phyloP scores from a whole-genome alignment of 2,113 vertebrate species.

The Pitta sordida region DNA sequence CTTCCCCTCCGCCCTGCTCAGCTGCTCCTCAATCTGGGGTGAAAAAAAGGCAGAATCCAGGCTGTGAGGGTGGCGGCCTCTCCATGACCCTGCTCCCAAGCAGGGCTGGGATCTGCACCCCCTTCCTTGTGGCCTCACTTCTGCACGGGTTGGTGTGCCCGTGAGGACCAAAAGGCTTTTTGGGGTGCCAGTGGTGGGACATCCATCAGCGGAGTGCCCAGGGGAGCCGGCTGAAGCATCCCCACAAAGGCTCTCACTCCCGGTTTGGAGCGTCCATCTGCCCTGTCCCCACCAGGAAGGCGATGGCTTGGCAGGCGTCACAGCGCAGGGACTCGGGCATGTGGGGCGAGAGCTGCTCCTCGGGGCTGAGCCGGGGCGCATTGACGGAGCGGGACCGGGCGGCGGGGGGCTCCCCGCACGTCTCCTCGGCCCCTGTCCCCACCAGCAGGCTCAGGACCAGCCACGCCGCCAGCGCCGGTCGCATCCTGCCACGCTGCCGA shows the following conservation, averaged over 20 bases:
- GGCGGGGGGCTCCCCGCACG: not conserved
- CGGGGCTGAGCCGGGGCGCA: slow-evolving; percentile 55
- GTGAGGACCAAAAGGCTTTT: not conserved
- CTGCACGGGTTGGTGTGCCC: rapidly evolving
- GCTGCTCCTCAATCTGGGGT: slow-evolving; percentile 28
- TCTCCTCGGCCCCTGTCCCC: rapidly evolving
- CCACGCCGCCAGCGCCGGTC: not conserved
- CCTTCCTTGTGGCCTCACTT: rapidly evolving
- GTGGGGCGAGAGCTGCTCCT: slow-evolving; percentile 67
- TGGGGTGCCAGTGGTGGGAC: rapidly evolving
- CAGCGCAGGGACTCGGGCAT: slow-evolving; percentile 69
- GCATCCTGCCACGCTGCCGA: not conserved
- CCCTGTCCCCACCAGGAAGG: slow-evolving; percentile 54
- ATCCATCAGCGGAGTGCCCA: not conserved
- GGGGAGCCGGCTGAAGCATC: not conserved
- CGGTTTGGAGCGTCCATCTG: rapidly evolving
- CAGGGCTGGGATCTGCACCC: rapidly evolving
- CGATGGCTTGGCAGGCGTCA: slow-evolving; percentile 65
- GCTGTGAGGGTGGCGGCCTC: not conserved
- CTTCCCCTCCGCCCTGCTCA: slow-evolving; percentile 12
- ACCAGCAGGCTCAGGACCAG: slow-evolving; percentile 3
- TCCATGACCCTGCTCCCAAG: rapidly evolving
- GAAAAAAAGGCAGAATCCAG: not conserved
- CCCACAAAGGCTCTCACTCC: rapidly evolving
- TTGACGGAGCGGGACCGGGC: not conserved